Evolutionary conservation across 2,888 invertebrate species (phyloP), one percentile per base, ranked within the genome.

Genomic region (Neoascia interrupta): DNA sequence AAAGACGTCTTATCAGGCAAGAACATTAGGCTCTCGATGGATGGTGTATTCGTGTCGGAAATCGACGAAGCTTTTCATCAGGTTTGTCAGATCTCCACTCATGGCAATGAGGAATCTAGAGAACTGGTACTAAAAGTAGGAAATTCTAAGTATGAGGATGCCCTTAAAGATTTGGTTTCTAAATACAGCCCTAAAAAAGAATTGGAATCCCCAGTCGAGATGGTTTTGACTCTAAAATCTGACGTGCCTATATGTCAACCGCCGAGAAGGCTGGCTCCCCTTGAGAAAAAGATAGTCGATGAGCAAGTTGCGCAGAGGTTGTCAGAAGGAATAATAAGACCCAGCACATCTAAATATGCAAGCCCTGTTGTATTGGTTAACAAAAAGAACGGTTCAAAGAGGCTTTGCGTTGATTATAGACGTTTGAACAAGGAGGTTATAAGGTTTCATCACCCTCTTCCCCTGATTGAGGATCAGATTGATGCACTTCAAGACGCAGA

Each of bases 381-480:
- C 15, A 18, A 39, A 10, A 18, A 39, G n/a, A 6, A 39, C 18
- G 84, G 83, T 26, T 23, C 23, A 23, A 56, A 68, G 5, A n/a
- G n/a, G n/a, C n/a, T n/a, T n/a, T n/a, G n/a, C n/a, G n/a, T n/a
- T n/a, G n/a, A n/a, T n/a, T n/a, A n/a, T n/a, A n/a, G n/a, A n/a
- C 11, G 28, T 13, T n/a, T 80, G 26, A 80, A 80, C 39, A 60
- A 73, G 23, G 16, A 56, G 11, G 61, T 43, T 16, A 69, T 76
- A 56, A 82, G 70, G 64, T 82, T 54, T 34, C 81, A 39, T 70
- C 82, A 81, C 47, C 19, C 83, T 1, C 13, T 83, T 37, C 84
- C 84, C 5, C 21, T 80, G 8, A 82, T 84, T 3, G 83, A 85
- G 5, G 84, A 85, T 34, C 82, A 82, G 43, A 18, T 86, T 8